Evolutionary conservation across 1,140 invertebrate species (phyloP).

Genomic region (Armadillidium nasatum): DNA sequence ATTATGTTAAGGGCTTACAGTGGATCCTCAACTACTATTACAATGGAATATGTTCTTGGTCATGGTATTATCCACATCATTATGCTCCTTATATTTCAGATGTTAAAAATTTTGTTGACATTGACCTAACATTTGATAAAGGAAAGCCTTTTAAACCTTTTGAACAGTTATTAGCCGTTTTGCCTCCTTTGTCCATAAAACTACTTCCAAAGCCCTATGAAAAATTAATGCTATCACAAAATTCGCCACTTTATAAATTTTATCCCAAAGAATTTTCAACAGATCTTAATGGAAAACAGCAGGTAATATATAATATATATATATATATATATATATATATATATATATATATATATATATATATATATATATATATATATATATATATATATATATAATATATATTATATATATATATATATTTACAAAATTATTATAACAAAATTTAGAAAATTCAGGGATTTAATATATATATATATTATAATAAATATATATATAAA

Average conservation of each 20-base stretch:
- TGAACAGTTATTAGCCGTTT: conserved; percentile 86
- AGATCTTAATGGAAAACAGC: conserved; percentile 77
- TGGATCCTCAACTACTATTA: conserved; percentile 98
- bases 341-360: too few relatives aligned
- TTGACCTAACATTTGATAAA: conserved; percentile 65
- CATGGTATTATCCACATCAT: conserved; percentile 95
- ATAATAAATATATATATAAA: too few relatives aligned
- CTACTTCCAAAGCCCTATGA: conserved; percentile 78
- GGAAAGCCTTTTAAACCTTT: conserved; percentile 89
- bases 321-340: too few relatives aligned
- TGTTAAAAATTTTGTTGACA: conserved; percentile 57
- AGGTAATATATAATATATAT: too few relatives aligned
- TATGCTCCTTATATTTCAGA: conserved; percentile 95
- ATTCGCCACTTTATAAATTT: conserved; percentile 80
- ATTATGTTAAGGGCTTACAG: conserved; percentile 87
- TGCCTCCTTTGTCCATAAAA: conserved; percentile 69
- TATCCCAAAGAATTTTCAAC: conserved; percentile 87
- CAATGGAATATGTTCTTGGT: conserved; percentile 92
- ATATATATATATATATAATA: too few relatives aligned
- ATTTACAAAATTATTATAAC: too few relatives aligned
- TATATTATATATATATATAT: too few relatives aligned
- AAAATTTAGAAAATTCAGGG: too few relatives aligned
- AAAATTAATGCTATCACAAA: conserved; percentile 70
- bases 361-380: too few relatives aligned
- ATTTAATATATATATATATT: too few relatives aligned